Base-by-base conservation (phyloP, 1,140 invertebrate species). In the Hyposmocoma kahamanoa region DNA sequence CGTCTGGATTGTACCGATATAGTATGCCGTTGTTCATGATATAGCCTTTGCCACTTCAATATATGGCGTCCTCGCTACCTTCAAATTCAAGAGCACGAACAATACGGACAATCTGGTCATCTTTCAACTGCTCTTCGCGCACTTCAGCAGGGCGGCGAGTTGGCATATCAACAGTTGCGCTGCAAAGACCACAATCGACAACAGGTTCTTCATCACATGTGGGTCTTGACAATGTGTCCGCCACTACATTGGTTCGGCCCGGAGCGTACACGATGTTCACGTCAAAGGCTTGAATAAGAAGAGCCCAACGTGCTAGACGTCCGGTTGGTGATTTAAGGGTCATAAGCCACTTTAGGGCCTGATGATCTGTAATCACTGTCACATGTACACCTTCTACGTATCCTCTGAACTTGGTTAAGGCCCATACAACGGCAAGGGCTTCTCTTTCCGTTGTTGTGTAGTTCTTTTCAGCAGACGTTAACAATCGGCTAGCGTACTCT, bases 371-470 rank as follows among this genome's bases (percentile, higher is more conserved):
- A 5, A 10, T 30, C 0, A 62, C 38, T 4, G 20, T n/a, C 17
- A 59, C 24, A 2, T 53, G 54, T 3, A 39, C 59, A 0, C 75
- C 78, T 32, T 80, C 71, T 15, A 77, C 42, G 26, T 81, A 83
- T 3, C 57, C 59, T 22, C 72, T 22, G 26, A 87, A 88, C 20
- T 80, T 65, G 17, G 74, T 57, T 1, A 88, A 62, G 0, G 81
- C 81, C 67, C 71, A 83, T 0, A 89, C 58, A 1, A 89, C 61
- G 0, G 85, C 87, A 1, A 89, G 53, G 15, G 67, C 71, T 60
- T 89, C 86, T 42, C 69, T 50, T 51, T 89, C 86, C 1, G 73
- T 83, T 2, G 66, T 72, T 1, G 58, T 53, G 42, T 87, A 88
- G 24, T 87, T 86, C 19, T 48, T 50, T 64, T 90, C 88, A 3